phyloP scores from a whole-genome alignment of 2,888 invertebrate genomes.

The Reticulitermes lucifugus region DNA sequence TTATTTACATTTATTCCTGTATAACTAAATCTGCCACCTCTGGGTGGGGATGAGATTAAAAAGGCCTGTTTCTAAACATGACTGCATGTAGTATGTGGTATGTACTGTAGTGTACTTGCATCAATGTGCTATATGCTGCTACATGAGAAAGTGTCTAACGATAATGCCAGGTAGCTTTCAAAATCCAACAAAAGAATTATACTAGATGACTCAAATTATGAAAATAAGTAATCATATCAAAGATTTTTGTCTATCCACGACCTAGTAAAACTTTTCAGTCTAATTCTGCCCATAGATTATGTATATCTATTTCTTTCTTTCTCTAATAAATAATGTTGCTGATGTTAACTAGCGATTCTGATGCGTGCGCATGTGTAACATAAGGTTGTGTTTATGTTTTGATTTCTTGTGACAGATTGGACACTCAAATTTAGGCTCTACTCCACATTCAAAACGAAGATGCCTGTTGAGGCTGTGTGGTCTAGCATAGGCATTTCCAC shows the following conservation, averaged over 20 bases:
- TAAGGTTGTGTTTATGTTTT: slow-evolving; percentile 67
- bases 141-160: no score
- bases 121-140: no score
- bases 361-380: slow-evolving; percentile 66
- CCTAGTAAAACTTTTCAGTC: neutral
- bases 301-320: neutral
- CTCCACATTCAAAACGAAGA: slow-evolving; percentile 71
- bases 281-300: neutral
- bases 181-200: no score
- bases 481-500: slow-evolving; percentile 70
- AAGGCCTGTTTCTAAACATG: no score
- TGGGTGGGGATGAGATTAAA: no score
- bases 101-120: no score
- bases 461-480: slow-evolving; percentile 70
- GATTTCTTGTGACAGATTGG: slow-evolving; percentile 72
- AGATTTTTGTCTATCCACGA: neutral
- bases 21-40: no score
- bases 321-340: neutral
- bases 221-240: slow-evolving; percentile 7
- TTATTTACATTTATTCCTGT: no score
- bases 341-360: slow-evolving; percentile 58
- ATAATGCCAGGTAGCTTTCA: no score
- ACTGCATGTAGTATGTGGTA: no score
- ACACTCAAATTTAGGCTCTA: slow-evolving; percentile 72
- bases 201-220: neutral